Evolutionary conservation across 1,140 invertebrate species (phyloP), one percentile per base, ranked within the genome.

Genomic region (Alviniconcha marisindica): DNA sequence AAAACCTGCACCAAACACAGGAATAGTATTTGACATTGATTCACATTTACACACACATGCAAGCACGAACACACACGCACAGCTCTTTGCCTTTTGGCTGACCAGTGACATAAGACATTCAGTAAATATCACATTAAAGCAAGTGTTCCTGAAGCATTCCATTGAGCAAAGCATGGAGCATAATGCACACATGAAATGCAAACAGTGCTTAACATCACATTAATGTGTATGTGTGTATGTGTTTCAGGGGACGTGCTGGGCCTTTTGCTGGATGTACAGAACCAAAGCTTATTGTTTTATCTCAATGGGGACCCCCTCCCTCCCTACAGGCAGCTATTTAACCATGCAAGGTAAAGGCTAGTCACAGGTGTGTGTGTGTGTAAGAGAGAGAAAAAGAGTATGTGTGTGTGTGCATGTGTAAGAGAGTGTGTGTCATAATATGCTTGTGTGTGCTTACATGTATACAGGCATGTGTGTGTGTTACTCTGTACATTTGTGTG

Each of bases 281-380:
- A 94, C 38, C 93, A 95, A 85, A 95, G 96, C 92, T 95, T 97
- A 71, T 94, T 96, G 76, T 98, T 98, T 93, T 97, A 95, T 69
- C 93, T 98, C 31, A 98, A 98, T 93, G 97, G 97, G 51, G 89
- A 94, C 42, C 77, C 94, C n/a, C 92, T 97, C 40, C 94, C 95
- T 82, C 94, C 95, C 15, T 95, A 95, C 90, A 94, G 93, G 54
- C 95, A 97, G 86, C 94, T 98, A 80, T 98, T 98, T 91, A 95
- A 95, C 89, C 95, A 95, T 90, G 96, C 96, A 40, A 96, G 94
- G 96, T 98, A 94, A 92, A 24, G 4, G 24, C 56, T 60, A 14
- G 10, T 71, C 7, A 71, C 5, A 24, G 1, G 36, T 40, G 36
- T 42, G 71, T 42, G 38, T 73, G 71, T 40, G 3, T 73, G 71